Conservation (phyloP, 2,797 vertebrate species). For the Acridotheres tristis region DNA sequence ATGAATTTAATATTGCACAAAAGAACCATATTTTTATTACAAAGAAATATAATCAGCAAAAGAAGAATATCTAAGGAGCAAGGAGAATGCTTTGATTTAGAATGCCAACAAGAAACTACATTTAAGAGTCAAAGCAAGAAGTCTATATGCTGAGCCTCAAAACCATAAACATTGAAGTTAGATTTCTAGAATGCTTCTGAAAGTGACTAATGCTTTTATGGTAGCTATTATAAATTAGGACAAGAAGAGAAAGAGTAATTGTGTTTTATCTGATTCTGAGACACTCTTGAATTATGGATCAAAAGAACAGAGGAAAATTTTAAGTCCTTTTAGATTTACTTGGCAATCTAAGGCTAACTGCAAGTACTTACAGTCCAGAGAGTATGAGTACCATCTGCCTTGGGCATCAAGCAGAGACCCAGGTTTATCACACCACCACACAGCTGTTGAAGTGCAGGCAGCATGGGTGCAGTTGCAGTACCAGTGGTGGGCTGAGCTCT, state of each 20-base stretch:
- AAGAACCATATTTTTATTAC: background rate
- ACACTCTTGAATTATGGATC: background rate
- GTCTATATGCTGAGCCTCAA: background rate
- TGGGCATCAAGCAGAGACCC: background rate
- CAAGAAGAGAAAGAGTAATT: background rate
- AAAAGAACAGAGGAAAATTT: background rate
- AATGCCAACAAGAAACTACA: background rate
- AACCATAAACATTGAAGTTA: background rate
- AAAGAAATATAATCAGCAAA: background rate
- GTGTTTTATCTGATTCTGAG: background rate
- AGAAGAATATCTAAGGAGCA: background rate
- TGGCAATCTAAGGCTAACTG: background rate
- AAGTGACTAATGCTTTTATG: background rate
- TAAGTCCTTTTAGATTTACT: background rate
- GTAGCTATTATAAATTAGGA: background rate
- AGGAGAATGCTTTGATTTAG: background rate
- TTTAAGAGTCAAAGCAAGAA: background rate
- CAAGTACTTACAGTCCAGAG: background rate
- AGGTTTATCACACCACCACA: fast-evolving
- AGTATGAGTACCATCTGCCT: background rate
- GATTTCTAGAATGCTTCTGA: background rate
- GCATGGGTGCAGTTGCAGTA: background rate
- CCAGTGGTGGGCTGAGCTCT: background rate
- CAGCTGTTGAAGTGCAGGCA: background rate
- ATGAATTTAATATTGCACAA: background rate